Evolutionary conservation across 2,113 vertebrate genomes (phyloP), one percentile per base, ranked within the genome.

Genomic region (Mirounga angustirostris): DNA sequence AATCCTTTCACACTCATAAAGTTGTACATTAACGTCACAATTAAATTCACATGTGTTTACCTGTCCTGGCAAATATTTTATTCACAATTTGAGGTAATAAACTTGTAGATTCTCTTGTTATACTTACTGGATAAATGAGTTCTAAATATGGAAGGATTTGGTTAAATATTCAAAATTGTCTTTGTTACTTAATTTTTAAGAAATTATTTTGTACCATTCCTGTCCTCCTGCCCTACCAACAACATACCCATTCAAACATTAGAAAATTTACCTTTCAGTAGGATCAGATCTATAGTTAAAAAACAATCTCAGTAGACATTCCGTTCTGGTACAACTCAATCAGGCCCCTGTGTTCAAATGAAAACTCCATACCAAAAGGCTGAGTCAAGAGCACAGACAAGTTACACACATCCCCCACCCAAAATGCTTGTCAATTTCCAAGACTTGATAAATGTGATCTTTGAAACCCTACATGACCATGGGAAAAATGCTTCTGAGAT

Each of bases 401-500:
- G 33, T 73, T 28, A 36, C 26, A 85, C 40, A 43, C 30, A 76
- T 73, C 76, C 82, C 19, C 18, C 10, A 43, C 50, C 43, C 50
- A 95, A 69, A 63, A 83, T 11, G 0, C 74, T 82, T 76, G 93
- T 85, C 81, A n/a, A 5, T 80, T 88, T 94, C 78, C 24, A 95
- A 94, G 43, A 86, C 67, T 61, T 88, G 40, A 89, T 74, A 73
- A 81, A 73, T 43, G 46, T 59, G 61, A 95, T 76, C 91, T 79
- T 93, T 80, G 92, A 67, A 96, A 71, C 10, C 22, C 61, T 69
- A 4, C 24, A 84, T 65, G 40, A 91, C 56, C 50, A 26, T 26
- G 50, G 61, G 79, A 58, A 93, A 95, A 96, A 91, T 84, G 73
- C 69, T 73, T 87, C 88, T 90, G 84, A 90, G 50, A 80, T 90